Evolutionary conservation across 2,797 vertebrate species (phyloP), one percentile per base, ranked within the genome.

Genomic region (Lithobates pipiens): DNA sequence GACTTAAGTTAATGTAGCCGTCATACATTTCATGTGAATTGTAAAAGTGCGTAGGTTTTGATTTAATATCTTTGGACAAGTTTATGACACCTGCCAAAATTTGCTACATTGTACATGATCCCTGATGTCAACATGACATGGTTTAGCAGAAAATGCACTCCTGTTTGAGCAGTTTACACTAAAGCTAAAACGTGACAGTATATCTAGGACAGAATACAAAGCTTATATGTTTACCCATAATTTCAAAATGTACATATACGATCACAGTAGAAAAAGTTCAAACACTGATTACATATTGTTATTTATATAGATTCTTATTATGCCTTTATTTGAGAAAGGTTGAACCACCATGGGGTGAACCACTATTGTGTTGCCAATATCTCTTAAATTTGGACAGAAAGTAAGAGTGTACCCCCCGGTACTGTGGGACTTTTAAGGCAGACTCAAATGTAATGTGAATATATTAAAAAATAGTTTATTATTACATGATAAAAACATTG

Each of bases 51-150:
- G 34, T 21, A 44, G 27, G 29, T 29, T 29, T 68, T 57, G 39
- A 75, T 23, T 18, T 67, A 83, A 83, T 68, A 15, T 54, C 25
- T 69, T 76, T 15, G 44, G 61, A 76, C 81, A 83, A 75, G 80
- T 74, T 82, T 63, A 27, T 27, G 39, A 76, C 61, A 68, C 61
- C 16, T 83, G 61, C 27, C 72, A 83, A 68, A 50, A n/a, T 46
- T 75, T 83, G 18, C 54, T 65, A 44, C 15, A 42, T 54, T 46
- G 25, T 32, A 76, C 81, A 76, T 65, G 71, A 46, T 68, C 36
- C 27, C 3, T 68, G 71, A 29, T 76, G 36, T 67, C 81, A 83
- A 15, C 25, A 11, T 67, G 65, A 27, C 27, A 67, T 29, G 27
- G 16, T 25, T 25, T 25, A 27, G 16, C 27, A 27, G n/a, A 67